Percentiles rank a stretch among this genome's conserved stretches.
These are phyloP conservation scores for Stenodema calcarata DNA, from an alignment of 2,888 invertebrate species.

Conservation along the genomic window DNA sequence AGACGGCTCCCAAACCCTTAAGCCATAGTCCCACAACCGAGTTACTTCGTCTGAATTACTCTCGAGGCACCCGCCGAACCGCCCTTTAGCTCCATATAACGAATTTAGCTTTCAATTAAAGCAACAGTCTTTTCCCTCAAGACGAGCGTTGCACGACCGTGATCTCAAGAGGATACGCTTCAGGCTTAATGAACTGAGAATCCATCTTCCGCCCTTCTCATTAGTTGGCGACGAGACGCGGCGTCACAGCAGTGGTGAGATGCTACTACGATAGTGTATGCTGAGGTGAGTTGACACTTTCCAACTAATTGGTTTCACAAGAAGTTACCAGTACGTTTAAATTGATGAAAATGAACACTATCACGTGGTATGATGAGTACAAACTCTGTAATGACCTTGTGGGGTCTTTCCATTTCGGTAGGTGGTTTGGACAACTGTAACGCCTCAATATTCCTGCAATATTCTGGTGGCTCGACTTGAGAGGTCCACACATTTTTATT, in stretches of 20 bases:
- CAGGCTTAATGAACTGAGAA: neutral
- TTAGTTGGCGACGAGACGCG: neutral
- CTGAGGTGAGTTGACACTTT: neutral
- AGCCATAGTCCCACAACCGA: neutral
- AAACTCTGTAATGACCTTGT: too few relatives aligned
- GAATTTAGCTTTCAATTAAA: constrained; percentile 25
- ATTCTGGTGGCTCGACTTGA: too few relatives aligned
- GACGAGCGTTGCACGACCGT: neutral
- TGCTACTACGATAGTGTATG: neutral
- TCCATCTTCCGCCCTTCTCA: neutral
- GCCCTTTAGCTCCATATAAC: constrained; percentile 4
- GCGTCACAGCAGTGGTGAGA: neutral
- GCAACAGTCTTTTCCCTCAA: neutral
- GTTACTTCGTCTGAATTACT: constrained; percentile 15
- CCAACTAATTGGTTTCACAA: neutral
- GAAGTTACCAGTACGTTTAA: too few relatives aligned
- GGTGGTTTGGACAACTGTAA: too few relatives aligned
- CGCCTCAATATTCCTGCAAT: too few relatives aligned
- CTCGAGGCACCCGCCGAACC: neutral
- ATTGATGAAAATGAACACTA: too few relatives aligned
- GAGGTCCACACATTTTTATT: too few relatives aligned
- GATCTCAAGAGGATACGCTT: neutral
- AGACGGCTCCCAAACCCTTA: neutral
- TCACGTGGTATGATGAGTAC: too few relatives aligned
- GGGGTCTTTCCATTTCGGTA: too few relatives aligned